Evolutionary conservation across 2,797 vertebrate species (phyloP), one percentile per base, ranked within the genome.

Genomic region (Acanthis flammea): DNA sequence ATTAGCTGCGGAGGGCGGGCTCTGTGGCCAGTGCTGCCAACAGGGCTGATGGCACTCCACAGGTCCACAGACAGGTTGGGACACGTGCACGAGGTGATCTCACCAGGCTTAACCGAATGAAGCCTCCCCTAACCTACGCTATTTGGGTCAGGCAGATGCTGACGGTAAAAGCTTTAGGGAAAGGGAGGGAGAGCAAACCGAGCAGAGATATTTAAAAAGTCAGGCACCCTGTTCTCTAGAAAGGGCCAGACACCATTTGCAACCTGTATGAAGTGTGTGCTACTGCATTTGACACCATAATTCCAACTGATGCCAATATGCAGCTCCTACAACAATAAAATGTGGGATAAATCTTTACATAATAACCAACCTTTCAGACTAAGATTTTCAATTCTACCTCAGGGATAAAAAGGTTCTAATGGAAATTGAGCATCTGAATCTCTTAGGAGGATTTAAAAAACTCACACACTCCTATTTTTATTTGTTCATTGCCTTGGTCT

Each of bases 361-460:
- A 82, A 86, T 72, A 94, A 90, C 23, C 35, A 93, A 79, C 37
- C 61, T 88, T 95, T 95, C 86, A 88, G 39, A 75, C 21, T 53
- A 75, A 73, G 54, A 90, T 75, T 85, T 95, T 93, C 58, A 85
- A 74, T 74, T 86, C 72, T 72, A 84, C 81, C 85, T 71, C 71
- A 62, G 61, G 61, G 54, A 95, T 87, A 88, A 90, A 92, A 74
- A 87, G 33, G 57, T 90, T 85, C 68, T 92, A 89, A 80, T 51
- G 70, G 85, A 86, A 96, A 92, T 1, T 62, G 71, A 81, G 73
- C 55, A 86, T 58, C 79, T 90, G 75, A 91, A 94, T 84, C 79
- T 83, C 94, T 88, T 71, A 87, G 76, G 62, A 83, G 71, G 75
- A 93, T 90, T 95, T 61, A 0, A 76, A 86, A 88, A 91, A 66